Percentiles rank a stretch among this genome's conserved stretches.
Conservation (phyloP, 2,113 vertebrate genomes). For the Sander vitreus region DNA sequence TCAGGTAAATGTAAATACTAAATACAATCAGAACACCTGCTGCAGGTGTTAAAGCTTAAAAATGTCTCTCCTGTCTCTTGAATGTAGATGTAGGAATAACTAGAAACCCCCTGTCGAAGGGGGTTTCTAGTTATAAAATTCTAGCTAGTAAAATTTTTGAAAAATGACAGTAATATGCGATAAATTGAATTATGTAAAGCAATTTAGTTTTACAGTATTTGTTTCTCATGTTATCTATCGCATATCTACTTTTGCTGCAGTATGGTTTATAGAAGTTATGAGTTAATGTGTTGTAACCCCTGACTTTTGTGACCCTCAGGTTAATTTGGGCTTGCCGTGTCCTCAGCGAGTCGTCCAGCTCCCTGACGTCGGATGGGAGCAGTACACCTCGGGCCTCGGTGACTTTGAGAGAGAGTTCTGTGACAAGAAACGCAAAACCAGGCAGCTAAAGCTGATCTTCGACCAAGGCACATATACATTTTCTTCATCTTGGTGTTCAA, state of each 20-base stretch:
- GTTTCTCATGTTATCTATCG: not conserved
- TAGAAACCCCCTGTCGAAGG: not conserved
- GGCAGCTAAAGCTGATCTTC: conserved; percentile 94
- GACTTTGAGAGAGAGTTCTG: conserved; percentile 97
- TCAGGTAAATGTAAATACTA: not conserved
- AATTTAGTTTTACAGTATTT: not conserved
- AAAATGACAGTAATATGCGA: not conserved
- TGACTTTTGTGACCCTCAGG: conserved; percentile 75
- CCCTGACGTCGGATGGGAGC: conserved; percentile 96
- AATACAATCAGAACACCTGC: not conserved
- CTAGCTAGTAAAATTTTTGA: no score
- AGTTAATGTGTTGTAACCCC: not conserved
- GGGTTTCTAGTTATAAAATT: not conserved
- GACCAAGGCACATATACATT: conserved; percentile 89
- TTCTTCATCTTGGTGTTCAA: not conserved
- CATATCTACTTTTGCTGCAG: not conserved
- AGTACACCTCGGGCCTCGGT: conserved; percentile 95
- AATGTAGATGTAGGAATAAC: not conserved
- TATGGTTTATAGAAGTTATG: not conserved
- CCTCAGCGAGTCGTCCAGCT: conserved; percentile 97
- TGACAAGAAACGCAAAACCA: conserved; percentile 94
- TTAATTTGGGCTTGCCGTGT: conserved; percentile 92
- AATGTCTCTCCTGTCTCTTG: not conserved
- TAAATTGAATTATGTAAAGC: not conserved
- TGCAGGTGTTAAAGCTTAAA: no score